Conservation (phyloP, 2,888 invertebrate genomes). For the Ophraella communa region DNA sequence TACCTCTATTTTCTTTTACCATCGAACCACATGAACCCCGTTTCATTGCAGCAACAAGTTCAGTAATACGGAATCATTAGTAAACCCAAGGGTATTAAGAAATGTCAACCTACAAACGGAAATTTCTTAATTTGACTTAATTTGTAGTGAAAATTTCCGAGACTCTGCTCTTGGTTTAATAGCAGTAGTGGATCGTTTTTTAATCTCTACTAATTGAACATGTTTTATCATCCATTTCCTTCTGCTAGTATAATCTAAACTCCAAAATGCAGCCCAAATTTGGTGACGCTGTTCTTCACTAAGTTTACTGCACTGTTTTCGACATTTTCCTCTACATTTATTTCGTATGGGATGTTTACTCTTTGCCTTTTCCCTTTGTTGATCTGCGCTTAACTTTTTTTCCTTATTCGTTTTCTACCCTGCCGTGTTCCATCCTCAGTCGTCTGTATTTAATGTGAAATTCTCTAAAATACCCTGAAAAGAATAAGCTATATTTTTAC, state of each 20-base stretch:
- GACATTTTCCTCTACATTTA: not conserved
- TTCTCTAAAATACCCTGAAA: too few relatives aligned
- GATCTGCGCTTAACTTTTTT: not conserved
- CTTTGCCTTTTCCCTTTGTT: not conserved
- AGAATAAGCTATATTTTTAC: too few relatives aligned
- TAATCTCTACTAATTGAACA: not conserved
- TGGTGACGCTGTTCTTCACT: too few relatives aligned
- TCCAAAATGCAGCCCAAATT: not conserved
- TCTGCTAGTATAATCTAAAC: not conserved
- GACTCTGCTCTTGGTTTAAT: too few relatives aligned
- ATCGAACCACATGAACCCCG: not conserved
- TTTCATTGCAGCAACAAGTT: constrained; percentile 26
- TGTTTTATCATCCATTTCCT: not conserved
- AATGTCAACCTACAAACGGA: constrained; percentile 18
- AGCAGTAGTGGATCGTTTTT: not conserved
- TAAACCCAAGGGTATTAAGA: constrained; percentile 29
- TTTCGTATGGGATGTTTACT: not conserved
- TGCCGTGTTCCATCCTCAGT: too few relatives aligned
- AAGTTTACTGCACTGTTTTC: too few relatives aligned
- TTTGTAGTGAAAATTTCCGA: not conserved
- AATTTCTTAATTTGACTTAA: not conserved
- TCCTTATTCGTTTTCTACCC: too few relatives aligned
- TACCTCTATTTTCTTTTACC: too few relatives aligned
- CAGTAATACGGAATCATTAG: constrained; percentile 33
- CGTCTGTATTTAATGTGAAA: too few relatives aligned